phyloP scores from a whole-genome alignment of 2,888 invertebrate species.

The Micropterix aruncella region DNA sequence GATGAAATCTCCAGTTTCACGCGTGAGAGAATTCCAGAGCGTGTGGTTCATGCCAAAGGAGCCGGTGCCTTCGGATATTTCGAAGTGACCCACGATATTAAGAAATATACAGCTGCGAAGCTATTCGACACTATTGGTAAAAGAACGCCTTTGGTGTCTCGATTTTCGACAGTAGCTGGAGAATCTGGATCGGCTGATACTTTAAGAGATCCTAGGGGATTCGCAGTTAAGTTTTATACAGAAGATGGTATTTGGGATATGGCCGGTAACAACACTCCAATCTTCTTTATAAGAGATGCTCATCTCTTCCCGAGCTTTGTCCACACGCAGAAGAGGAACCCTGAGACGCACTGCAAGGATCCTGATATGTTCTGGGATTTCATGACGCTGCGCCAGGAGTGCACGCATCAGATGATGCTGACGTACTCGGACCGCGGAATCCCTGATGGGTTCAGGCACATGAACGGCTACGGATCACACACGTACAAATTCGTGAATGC shows the following conservation, averaged over 20 bases:
- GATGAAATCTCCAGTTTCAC: constrained; percentile 42
- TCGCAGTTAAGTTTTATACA: too few relatives aligned
- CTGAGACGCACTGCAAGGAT: constrained; percentile 28
- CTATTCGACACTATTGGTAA: constrained; percentile 44
- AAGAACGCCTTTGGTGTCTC: constrained; percentile 36
- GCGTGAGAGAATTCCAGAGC: constrained; percentile 52
- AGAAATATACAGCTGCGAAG: constrained; percentile 41
- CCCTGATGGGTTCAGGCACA: constrained; percentile 34
- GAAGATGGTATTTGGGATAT: too few relatives aligned
- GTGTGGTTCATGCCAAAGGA: constrained; percentile 60
- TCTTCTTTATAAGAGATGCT: constrained; percentile 41
- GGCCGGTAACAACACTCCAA: constrained; percentile 39
- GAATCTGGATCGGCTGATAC: constrained; percentile 52
- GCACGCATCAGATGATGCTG: constrained; percentile 28
- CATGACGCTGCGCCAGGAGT: constrained; percentile 29
- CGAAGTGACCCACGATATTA: constrained; percentile 42
- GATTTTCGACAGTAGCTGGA: constrained; percentile 44
- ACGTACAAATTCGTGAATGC: constrained; percentile 28
- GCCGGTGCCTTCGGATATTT: constrained; percentile 42
- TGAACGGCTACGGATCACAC: constrained; percentile 40
- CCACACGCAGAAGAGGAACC: constrained; percentile 40
- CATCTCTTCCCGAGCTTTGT: constrained; percentile 34
- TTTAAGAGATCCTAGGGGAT: constrained; percentile 25
- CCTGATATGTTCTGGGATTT: constrained; percentile 34
- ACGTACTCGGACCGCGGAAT: constrained; percentile 36